Percentiles rank a stretch among this genome's conserved stretches.
Conservation (phyloP, 2,797 vertebrate genomes). For the Malacoctenus gilli region DNA sequence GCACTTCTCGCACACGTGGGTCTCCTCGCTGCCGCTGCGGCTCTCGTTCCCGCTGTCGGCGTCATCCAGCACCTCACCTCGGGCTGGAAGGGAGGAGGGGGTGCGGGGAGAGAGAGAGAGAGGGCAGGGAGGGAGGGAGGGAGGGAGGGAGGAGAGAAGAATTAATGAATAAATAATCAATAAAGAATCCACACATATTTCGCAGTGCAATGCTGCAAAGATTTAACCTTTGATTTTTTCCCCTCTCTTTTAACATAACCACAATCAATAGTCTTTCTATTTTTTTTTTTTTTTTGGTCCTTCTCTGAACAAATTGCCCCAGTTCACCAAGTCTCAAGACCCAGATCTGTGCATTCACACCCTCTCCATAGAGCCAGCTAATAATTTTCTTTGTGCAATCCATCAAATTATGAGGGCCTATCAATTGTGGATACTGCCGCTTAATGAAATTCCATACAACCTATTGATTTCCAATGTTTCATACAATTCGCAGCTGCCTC, state of each 20-base stretch:
- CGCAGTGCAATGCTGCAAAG: slow-evolving; percentile 80
- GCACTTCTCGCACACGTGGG: slow-evolving; percentile 94
- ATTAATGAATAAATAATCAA: slow-evolving; percentile 83
- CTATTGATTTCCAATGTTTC: slow-evolving; percentile 99
- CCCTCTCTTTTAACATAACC: slow-evolving; percentile 85
- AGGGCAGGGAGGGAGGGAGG: slow-evolving; percentile 34
- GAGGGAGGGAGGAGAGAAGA: slow-evolving; percentile 68
- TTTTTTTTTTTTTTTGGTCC: slow-evolving; percentile 71
- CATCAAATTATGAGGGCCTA: slow-evolving; percentile 99
- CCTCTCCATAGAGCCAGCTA: slow-evolving; percentile 90
- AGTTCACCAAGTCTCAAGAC: slow-evolving; percentile 90
- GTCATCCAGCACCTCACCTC: slow-evolving; percentile 91
- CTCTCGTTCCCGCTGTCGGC: slow-evolving; percentile 95
- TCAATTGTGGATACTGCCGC: slow-evolving; percentile 98
- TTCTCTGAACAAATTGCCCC: slow-evolving; percentile 94
- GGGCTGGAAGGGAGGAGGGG: slow-evolving; percentile 76
- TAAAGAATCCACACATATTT: slow-evolving; percentile 86
- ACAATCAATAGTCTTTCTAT: slow-evolving; percentile 91
- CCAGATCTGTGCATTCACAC: slow-evolving; percentile 83
- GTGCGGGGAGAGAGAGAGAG: slow-evolving; percentile 34
- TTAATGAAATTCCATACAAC: slow-evolving; percentile 99
- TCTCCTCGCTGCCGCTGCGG: slow-evolving; percentile 95
- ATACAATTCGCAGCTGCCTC: slow-evolving; percentile 94
- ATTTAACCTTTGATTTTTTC: slow-evolving; percentile 81
- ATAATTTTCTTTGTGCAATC: slow-evolving; percentile 99